Evolutionary conservation across 2,888 invertebrate species (phyloP).

Genomic region (Sarcophaga variegata): DNA sequence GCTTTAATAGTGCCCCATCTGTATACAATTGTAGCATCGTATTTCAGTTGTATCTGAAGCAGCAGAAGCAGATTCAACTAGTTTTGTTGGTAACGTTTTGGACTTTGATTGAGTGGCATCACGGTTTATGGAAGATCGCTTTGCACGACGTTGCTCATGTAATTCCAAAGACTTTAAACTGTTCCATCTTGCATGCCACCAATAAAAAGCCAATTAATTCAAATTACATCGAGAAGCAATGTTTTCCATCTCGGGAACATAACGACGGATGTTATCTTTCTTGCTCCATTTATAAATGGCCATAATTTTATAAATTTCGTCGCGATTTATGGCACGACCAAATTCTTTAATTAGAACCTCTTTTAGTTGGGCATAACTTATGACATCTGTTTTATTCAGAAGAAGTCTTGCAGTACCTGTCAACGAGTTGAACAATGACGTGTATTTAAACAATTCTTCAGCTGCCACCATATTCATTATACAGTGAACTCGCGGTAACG

Average conservation of each 20-base stretch:
- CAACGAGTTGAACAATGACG: conserved; percentile 2
- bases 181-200: conserved; percentile 49
- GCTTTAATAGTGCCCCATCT: conserved; percentile 47
- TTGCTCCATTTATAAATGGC: conserved; percentile 44
- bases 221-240: conserved; percentile 40
- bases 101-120: not conserved
- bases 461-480: conserved; percentile 14
- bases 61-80: not conserved
- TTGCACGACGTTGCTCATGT: conserved; percentile 55
- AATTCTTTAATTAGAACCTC: conserved; percentile 5
- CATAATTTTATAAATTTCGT: conserved; percentile 30
- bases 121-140: not conserved
- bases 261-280: conserved; percentile 57
- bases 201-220: conserved; percentile 40
- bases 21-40: not conserved
- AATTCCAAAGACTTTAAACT: conserved; percentile 53
- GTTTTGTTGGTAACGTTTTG: not conserved
- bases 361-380: conserved; percentile 17
- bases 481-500: no score
- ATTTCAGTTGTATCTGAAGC: not conserved
- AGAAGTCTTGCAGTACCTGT: conserved; percentile 23
- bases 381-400: conserved; percentile 23
- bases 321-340: conserved; percentile 26
- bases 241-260: conserved; percentile 58
- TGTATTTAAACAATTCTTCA: conserved; percentile 35